Conservation (phyloP, 1,140 invertebrate genomes). For the Leptinotarsa undecemlineata region DNA sequence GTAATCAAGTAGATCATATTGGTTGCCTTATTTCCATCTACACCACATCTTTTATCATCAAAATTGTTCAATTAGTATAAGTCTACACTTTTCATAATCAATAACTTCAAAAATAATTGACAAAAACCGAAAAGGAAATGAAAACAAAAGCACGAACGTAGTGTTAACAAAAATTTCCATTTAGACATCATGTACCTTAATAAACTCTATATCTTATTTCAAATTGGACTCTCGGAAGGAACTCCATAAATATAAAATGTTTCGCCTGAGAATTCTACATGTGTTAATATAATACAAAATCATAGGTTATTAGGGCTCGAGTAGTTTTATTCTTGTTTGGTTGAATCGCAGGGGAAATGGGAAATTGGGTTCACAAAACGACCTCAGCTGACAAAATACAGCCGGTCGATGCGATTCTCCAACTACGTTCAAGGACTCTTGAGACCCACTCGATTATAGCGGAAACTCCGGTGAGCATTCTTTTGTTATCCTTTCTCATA, state of each 20-base stretch:
- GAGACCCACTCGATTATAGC: background rate
- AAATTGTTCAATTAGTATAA: too few species aligned
- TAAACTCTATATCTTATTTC: background rate
- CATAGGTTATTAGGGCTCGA: background rate
- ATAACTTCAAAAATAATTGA: too few species aligned
- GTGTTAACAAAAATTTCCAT: too few species aligned
- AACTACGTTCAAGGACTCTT: background rate
- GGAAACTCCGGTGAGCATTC: background rate
- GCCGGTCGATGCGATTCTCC: background rate
- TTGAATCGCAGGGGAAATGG: background rate
- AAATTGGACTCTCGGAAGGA: background rate
- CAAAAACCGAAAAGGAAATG: too few species aligned
- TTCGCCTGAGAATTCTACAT: background rate
- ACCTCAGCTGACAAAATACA: background rate
- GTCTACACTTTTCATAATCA: too few species aligned
- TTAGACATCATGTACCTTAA: background rate
- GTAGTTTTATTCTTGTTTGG: background rate
- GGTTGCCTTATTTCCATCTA: too few species aligned
- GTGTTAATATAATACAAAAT: background rate
- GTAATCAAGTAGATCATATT: too few species aligned
- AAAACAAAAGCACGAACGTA: too few species aligned
- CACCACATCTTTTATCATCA: too few species aligned
- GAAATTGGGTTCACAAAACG: conserved; percentile 4
- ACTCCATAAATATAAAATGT: background rate
- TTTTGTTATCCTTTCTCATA: background rate